These are phyloP conservation scores for Bubo scandiacus DNA, from an alignment of 2,113 vertebrate genomes.

Conservation along the genomic window DNA sequence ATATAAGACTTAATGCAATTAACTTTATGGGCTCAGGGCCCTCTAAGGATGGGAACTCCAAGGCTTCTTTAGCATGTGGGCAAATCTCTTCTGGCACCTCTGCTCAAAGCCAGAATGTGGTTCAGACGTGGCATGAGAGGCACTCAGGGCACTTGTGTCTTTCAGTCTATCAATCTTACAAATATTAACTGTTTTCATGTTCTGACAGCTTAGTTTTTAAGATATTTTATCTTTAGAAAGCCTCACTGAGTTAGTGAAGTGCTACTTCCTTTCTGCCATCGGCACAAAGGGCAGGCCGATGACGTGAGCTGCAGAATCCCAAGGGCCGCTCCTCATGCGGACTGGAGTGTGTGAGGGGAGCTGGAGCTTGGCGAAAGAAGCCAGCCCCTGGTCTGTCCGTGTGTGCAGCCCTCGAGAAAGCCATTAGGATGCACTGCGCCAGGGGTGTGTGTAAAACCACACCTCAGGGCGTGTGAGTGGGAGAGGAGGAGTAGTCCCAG, in stretches of 20 bases:
- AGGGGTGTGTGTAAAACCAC: constrained; percentile 57
- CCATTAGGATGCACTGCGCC: neutral
- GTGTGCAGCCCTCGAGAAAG: neutral
- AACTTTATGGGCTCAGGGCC: neutral
- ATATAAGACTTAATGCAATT: neutral
- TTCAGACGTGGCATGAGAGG: neutral
- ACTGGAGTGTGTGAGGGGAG: rapidly evolving
- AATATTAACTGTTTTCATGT: neutral
- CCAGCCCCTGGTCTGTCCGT: rapidly evolving
- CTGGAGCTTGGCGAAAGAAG: rapidly evolving
- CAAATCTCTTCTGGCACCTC: neutral
- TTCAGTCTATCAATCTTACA: rapidly evolving
- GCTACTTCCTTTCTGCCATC: neutral
- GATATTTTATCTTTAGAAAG: neutral
- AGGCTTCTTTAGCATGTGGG: neutral
- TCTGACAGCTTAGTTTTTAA: neutral
- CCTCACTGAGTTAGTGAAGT: neutral
- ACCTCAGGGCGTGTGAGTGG: constrained; percentile 57
- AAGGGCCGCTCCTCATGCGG: rapidly evolving
- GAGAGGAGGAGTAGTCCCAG: constrained; percentile 28
- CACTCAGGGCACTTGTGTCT: neutral
- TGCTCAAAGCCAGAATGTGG: neutral
- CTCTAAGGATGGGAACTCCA: neutral
- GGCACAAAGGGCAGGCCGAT: rapidly evolving
- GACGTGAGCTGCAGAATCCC: rapidly evolving